A percentile compares a stretch with the other conserved stretches of the same genome.
phyloP scores from a whole-genome alignment of 2,797 vertebrate genomes.

The Leuciscus waleckii region DNA sequence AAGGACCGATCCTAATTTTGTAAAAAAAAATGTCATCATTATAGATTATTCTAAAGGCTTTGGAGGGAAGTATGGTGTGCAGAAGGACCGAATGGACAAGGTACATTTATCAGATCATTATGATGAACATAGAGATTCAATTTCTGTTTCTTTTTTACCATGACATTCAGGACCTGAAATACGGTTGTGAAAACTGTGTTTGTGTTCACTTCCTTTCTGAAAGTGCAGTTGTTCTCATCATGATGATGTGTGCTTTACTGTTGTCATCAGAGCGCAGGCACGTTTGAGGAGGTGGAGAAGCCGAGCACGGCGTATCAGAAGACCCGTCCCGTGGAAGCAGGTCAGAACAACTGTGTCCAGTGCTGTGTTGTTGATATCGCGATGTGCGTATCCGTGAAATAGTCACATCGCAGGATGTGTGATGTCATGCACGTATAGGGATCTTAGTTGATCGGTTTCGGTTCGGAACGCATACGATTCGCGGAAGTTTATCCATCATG shows the following conservation, averaged over 20 bases:
- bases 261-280: constrained; percentile 84
- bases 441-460: no score
- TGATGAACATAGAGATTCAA: neutral
- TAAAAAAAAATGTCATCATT: neutral
- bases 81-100: constrained; percentile 94
- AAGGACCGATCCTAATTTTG: no score
- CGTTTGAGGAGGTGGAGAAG: constrained; percentile 90
- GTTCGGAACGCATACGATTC: no score
- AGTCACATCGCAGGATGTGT: no score
- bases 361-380: neutral
- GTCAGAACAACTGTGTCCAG: constrained; percentile 71
- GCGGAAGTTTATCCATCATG: no score
- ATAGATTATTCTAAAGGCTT: constrained; percentile 95
- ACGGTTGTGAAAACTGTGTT: neutral
- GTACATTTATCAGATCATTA: constrained; percentile 58
- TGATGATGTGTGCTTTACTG: neutral
- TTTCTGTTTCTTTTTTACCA: neutral
- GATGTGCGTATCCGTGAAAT: no score
- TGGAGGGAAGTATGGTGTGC: constrained; percentile 93
- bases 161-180: neutral
- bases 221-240: neutral
- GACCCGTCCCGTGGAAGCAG: constrained; percentile 91
- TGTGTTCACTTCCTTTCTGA: neutral
- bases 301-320: constrained; percentile 87
- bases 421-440: no score